Percentiles rank a stretch among this genome's conserved stretches.
Evolutionary conservation across 2,797 vertebrate genomes (phyloP).

Genomic region (Eremophila alpestris): DNA sequence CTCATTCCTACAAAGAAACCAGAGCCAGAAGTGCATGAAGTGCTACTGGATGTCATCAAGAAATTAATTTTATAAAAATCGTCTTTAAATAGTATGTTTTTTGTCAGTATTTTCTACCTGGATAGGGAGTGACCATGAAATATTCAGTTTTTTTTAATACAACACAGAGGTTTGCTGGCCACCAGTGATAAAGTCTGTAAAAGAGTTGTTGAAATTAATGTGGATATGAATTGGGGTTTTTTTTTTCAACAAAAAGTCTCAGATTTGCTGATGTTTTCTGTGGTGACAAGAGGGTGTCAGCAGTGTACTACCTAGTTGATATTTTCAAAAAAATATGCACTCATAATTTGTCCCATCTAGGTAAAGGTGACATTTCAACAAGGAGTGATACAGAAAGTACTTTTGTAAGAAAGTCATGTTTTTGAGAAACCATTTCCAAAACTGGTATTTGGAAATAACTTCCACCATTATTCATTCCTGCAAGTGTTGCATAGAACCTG

Average conservation of each 20-base stretch:
- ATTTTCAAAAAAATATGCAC: rapidly evolving
- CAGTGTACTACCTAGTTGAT: background rate
- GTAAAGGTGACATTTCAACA: background rate
- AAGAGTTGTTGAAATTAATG: background rate
- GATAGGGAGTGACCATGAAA: no score
- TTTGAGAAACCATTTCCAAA: background rate
- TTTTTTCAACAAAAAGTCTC: background rate
- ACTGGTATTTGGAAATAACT: background rate
- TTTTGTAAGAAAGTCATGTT: background rate
- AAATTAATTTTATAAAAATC: background rate
- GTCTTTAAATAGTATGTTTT: background rate
- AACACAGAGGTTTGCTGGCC: background rate
- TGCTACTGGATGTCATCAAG: background rate
- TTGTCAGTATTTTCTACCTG: background rate
- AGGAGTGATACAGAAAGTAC: background rate
- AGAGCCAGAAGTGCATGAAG: background rate
- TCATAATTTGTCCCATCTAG: background rate
- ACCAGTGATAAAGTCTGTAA: background rate
- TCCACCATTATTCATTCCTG: background rate
- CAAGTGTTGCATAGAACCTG: background rate
- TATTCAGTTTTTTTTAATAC: background rate
- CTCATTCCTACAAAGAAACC: background rate
- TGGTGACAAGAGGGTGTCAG: background rate
- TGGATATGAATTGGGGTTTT: background rate
- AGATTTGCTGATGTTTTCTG: background rate